phyloP scores from a whole-genome alignment of 2,797 vertebrate genomes.

The Anniella stebbinsi region DNA sequence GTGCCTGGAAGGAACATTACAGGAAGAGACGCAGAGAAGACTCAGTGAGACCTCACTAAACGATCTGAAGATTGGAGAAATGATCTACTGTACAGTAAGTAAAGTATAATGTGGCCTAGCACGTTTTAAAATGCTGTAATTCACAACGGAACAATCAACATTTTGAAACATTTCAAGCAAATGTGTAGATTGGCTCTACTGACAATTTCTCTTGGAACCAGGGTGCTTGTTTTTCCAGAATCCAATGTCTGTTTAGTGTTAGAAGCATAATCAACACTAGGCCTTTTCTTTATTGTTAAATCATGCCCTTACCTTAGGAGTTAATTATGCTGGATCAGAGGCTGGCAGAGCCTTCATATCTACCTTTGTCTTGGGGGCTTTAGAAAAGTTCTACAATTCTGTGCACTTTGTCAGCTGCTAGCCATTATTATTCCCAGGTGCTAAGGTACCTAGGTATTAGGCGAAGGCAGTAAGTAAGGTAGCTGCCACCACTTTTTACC shows the following conservation, averaged over 20 bases:
- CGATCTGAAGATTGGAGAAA: too few relatives aligned
- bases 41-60: too few relatives aligned
- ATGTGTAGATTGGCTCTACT: too few relatives aligned
- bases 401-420: not conserved
- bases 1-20: too few relatives aligned
- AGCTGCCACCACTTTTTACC: not conserved
- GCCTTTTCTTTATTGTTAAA: too few relatives aligned
- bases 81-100: too few relatives aligned
- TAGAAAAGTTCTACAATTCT: not conserved
- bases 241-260: not conserved
- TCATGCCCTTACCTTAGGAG: not conserved
- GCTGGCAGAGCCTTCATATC: not conserved
- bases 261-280: not conserved
- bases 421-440: not conserved
- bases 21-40: too few relatives aligned
- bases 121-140: too few relatives aligned
- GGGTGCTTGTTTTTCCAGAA: not conserved
- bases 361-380: not conserved
- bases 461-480: not conserved
- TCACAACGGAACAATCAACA: too few relatives aligned
- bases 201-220: not conserved
- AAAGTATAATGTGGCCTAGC: too few relatives aligned
- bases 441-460: not conserved
- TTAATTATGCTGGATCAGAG: too few relatives aligned
- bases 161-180: too few relatives aligned